Percentiles rank a stretch among this genome's conserved stretches.
phyloP scores from a whole-genome alignment of 2,797 vertebrate genomes.

The Capromys pilorides region DNA sequence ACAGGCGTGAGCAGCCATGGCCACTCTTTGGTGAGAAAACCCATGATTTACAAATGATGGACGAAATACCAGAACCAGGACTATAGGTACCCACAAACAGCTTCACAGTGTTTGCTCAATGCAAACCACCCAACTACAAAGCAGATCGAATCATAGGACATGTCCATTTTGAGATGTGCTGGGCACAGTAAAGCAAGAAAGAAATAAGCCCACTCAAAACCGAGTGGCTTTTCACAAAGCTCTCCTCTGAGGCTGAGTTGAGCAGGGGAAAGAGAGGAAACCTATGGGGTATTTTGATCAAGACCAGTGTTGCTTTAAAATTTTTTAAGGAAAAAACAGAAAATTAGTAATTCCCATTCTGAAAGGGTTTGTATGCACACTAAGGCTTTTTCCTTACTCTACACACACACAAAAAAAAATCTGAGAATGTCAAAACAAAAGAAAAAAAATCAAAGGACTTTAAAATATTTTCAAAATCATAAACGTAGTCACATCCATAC shows the following conservation, averaged over 20 bases:
- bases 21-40: conserved; percentile 30
- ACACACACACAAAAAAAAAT: conserved; percentile 16
- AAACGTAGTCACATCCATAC: conserved; percentile 42
- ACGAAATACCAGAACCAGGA: not conserved
- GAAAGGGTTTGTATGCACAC: not conserved
- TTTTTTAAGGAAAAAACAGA: not conserved
- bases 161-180: conserved; percentile 46
- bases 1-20: not conserved
- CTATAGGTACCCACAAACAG: not conserved
- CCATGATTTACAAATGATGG: not conserved
- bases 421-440: conserved; percentile 41
- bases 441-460: not conserved
- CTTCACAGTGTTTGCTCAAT: not conserved
- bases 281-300: not conserved
- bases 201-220: conserved; percentile 37
- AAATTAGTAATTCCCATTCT: not conserved
- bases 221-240: not conserved
- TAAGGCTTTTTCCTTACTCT: not conserved
- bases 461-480: conserved; percentile 4
- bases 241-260: not conserved
- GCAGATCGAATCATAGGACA: not conserved
- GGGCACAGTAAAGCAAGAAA: not conserved
- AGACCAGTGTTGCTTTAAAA: not conserved
- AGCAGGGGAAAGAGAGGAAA: not conserved
- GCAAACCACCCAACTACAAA: conserved; percentile 20